A percentile compares a stretch with the other conserved stretches of the same genome.
These are phyloP conservation scores for Crypturellus tataupa DNA, from an alignment of 2,797 vertebrate genomes.

Conservation along the genomic window DNA sequence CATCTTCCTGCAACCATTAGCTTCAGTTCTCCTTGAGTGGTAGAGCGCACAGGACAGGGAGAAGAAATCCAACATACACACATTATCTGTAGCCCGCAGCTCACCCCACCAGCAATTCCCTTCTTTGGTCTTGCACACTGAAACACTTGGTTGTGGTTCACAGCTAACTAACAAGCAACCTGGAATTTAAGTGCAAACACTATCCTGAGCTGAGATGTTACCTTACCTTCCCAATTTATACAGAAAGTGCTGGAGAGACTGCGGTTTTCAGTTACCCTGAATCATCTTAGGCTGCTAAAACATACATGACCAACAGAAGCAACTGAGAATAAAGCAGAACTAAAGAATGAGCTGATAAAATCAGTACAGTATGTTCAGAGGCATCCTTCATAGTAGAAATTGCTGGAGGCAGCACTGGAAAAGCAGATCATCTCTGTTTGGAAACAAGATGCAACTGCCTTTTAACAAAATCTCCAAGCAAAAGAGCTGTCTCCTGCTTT, in stretches of 20 bases:
- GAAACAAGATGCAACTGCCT: constrained; percentile 30
- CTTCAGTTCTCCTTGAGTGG: too few species aligned
- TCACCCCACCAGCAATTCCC: not conserved
- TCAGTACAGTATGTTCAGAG: constrained; percentile 3
- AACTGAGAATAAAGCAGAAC: constrained; percentile 49
- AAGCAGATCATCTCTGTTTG: constrained; percentile 55
- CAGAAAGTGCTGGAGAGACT: not conserved
- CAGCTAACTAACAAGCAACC: not conserved
- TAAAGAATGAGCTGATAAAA: constrained; percentile 20
- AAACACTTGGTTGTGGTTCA: not conserved
- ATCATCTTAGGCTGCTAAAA: not conserved
- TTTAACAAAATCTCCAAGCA: constrained; percentile 67
- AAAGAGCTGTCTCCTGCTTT: constrained; percentile 38
- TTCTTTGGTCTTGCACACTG: not conserved
- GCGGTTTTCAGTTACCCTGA: not conserved
- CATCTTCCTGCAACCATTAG: too few species aligned
- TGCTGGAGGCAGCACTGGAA: constrained; percentile 60
- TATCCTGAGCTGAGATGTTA: not conserved
- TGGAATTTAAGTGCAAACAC: not conserved
- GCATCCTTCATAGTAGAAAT: constrained; percentile 40
- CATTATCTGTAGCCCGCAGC: not conserved
- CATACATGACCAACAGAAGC: constrained; percentile 14
- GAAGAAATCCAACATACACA: not conserved
- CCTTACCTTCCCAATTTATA: not conserved
- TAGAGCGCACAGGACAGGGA: not conserved